Evolutionary conservation across 2,113 vertebrate species (phyloP).

Genomic region (Diadophis punctatus): DNA sequence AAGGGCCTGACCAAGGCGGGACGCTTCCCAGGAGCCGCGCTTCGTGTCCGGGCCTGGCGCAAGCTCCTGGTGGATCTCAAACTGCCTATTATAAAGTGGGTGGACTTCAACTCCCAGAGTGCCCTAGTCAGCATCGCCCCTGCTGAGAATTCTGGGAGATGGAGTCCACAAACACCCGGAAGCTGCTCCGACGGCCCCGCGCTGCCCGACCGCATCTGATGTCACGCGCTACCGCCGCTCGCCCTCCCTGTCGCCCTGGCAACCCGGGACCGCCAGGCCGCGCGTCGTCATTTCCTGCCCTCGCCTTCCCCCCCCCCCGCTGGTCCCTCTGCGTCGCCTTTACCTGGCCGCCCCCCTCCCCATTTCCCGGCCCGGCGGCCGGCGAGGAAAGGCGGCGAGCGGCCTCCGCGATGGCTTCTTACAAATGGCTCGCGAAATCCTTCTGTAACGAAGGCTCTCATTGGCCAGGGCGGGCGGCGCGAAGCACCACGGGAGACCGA

Average conservation of each 20-base stretch:
- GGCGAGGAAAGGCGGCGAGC: neutral
- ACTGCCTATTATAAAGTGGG: neutral
- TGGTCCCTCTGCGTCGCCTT: neutral
- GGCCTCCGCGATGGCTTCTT: slow-evolving; percentile 40
- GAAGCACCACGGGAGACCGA: slow-evolving; percentile 16
- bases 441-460: slow-evolving; percentile 40
- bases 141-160: neutral
- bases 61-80: neutral
- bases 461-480: slow-evolving; percentile 14
- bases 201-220: neutral
- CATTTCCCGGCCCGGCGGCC: neutral
- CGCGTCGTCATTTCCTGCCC: neutral
- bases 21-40: neutral
- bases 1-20: neutral
- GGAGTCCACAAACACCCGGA: neutral
- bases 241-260: neutral
- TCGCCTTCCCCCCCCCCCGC: too few relatives aligned
- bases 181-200: neutral
- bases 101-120: neutral
- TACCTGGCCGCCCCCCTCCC: slow-evolving; percentile 2
- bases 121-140: neutral
- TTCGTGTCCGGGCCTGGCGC: neutral
- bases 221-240: slow-evolving; percentile 23
- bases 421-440: slow-evolving; percentile 25
- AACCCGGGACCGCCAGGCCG: neutral